A percentile compares a stretch with the other conserved stretches of the same genome.
phyloP scores from a whole-genome alignment of 2,113 vertebrate genomes.

The Pelvicachromis taeniatus region DNA sequence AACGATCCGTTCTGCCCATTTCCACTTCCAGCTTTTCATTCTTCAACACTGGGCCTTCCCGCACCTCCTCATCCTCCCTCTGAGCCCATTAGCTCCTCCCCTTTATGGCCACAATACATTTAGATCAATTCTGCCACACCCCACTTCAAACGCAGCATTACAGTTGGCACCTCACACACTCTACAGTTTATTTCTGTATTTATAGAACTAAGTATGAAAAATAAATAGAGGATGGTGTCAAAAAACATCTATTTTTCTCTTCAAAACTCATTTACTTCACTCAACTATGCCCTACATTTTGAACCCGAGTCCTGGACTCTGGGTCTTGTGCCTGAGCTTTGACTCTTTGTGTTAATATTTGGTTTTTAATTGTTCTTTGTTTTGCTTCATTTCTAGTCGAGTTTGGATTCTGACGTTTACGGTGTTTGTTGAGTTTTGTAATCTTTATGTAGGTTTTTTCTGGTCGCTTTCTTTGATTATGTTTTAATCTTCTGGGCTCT shows the following conservation, averaged over 20 bases:
- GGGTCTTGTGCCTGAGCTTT: neutral
- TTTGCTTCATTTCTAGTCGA: neutral
- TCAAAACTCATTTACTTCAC: neutral
- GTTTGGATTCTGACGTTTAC: neutral
- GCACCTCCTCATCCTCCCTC: neutral
- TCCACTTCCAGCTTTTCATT: neutral
- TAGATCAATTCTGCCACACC: neutral
- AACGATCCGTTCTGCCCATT: neutral
- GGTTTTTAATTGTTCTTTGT: neutral
- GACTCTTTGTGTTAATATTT: neutral
- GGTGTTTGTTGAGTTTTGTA: neutral
- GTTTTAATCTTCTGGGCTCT: neutral
- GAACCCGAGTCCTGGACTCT: neutral
- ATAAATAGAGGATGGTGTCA: neutral
- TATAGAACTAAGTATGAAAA: neutral
- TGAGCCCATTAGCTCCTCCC: neutral
- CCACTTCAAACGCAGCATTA: neutral
- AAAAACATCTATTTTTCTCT: neutral
- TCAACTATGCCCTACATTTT: neutral
- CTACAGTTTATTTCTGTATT: neutral
- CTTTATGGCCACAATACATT: neutral
- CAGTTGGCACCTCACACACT: neutral
- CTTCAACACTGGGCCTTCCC: neutral
- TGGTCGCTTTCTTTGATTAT: too few relatives aligned
- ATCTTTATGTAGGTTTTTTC: neutral